Conservation (phyloP, 2,113 vertebrate genomes). For the Potamarius usumacintae region DNA sequence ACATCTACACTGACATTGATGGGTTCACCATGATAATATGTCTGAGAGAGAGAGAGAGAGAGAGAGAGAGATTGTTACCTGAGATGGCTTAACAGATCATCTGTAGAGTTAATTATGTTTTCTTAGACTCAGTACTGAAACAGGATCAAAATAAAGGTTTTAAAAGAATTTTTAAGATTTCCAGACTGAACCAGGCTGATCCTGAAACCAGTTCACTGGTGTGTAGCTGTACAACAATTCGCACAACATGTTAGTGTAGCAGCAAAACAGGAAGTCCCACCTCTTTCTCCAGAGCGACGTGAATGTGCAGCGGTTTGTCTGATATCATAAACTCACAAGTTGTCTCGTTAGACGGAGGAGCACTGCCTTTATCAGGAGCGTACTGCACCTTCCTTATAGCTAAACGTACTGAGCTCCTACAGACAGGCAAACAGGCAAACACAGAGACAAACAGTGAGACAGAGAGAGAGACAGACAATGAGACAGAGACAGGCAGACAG, state of each 20-base stretch:
- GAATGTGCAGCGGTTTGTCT: slow-evolving; percentile 82
- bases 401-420: slow-evolving; percentile 83
- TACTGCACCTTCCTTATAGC: slow-evolving; percentile 91
- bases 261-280: slow-evolving; percentile 60
- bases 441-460: not conserved
- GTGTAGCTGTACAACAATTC: not conserved
- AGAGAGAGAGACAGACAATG: not conserved
- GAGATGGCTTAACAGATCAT: not conserved
- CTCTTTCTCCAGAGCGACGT: slow-evolving; percentile 85
- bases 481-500: not conserved
- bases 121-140: not conserved
- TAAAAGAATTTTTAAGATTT: not conserved
- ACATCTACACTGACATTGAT: slow-evolving; percentile 81
- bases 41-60: slow-evolving; percentile 64
- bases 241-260: not conserved
- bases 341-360: slow-evolving; percentile 75
- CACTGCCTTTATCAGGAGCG: slow-evolving; percentile 68
- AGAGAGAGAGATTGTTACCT: not conserved
- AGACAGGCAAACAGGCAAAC: not conserved
- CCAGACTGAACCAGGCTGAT: not conserved
- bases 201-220: not conserved
- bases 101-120: not conserved
- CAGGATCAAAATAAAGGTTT: not conserved
- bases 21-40: slow-evolving; percentile 86
- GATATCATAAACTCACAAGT: slow-evolving; percentile 93